These are phyloP conservation scores for Brachyptera risi DNA, from an alignment of 2,888 invertebrate genomes.

Conservation along the genomic window DNA sequence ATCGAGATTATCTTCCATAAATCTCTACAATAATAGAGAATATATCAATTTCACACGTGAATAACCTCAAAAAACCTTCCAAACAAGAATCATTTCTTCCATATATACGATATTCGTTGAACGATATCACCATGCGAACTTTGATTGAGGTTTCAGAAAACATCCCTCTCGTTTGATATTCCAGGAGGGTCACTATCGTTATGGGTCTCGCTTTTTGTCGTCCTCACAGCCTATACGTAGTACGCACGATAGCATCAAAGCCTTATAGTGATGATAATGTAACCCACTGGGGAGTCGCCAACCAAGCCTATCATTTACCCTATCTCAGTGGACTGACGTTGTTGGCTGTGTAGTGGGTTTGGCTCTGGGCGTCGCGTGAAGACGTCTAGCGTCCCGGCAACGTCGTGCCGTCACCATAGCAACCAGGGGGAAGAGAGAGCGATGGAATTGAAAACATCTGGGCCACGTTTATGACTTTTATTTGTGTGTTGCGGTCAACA, in stretches of 20 bases:
- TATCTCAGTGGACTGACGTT: neutral
- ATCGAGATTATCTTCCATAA: too few species aligned
- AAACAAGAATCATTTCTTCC: too few species aligned
- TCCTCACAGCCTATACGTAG: too few species aligned
- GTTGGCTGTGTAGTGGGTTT: neutral
- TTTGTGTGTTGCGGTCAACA: neutral
- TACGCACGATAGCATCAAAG: neutral
- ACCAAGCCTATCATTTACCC: neutral
- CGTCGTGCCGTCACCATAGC: neutral
- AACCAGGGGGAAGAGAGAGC: neutral
- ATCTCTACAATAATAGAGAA: too few species aligned
- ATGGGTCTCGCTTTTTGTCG: too few species aligned
- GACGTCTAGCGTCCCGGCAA: neutral
- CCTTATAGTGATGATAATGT: neutral
- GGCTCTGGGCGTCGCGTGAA: neutral
- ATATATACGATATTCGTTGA: too few species aligned
- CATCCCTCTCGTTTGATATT: too few species aligned
- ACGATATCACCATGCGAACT: too few species aligned
- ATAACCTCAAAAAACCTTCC: too few species aligned
- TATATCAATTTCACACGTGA: too few species aligned
- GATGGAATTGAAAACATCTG: slow-evolving; percentile 8
- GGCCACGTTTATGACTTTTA: neutral
- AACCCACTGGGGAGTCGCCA: neutral
- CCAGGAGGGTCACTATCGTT: too few species aligned
- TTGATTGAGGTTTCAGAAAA: too few species aligned